Evolutionary conservation across 2,888 invertebrate genomes (phyloP), one percentile per base, ranked within the genome.

Genomic region (Aromia moschata): DNA sequence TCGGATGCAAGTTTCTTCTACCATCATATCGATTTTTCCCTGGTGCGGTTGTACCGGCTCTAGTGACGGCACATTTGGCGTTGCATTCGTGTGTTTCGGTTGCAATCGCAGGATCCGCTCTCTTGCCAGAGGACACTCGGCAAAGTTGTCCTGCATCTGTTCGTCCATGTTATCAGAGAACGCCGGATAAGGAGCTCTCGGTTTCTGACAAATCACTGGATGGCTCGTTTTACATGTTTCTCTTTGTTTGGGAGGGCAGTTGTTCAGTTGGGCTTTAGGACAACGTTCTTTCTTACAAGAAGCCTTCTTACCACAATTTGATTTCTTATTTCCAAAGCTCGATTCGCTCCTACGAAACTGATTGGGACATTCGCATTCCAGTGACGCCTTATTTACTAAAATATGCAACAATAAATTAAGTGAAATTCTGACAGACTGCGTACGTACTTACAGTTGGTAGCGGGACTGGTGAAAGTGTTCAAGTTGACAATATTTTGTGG

Each of bases 151-250:
- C 4, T 64, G 58, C 14, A 63, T 45, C 37, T 71, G 70, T 41
- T 71, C 67, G 12, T 72, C 66, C 33, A 73, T 55, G 33, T 70
- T 71, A 14, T 71, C 71, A n/a, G 70, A 65, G 54, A 71, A 71
- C 1, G 71, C 60, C 3, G 64, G 65, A 47, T 65, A 70, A 1
- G 71, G 71, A 4, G 69, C 61, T 18, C 36, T 33, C 2, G 15
- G 43, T 56, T 62, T 58, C 9, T 47, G 25, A 33, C 61, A 58
- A 11, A 33, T 17, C 16, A 51, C 12, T 2, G 38, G 49, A 3
- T n/a, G 11, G 9, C 14, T 10, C 9, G 4, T n/a, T 4, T 30
- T 12, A 15, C 46, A 52, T 2, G 15, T 30, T n/a, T 36, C 12
- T 14, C 17, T 33, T n/a, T 1, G 7, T 14, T 16, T n/a, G 0